Evolutionary conservation across 2,797 vertebrate species (phyloP).

Genomic region (Hydrocynus forskahlii): DNA sequence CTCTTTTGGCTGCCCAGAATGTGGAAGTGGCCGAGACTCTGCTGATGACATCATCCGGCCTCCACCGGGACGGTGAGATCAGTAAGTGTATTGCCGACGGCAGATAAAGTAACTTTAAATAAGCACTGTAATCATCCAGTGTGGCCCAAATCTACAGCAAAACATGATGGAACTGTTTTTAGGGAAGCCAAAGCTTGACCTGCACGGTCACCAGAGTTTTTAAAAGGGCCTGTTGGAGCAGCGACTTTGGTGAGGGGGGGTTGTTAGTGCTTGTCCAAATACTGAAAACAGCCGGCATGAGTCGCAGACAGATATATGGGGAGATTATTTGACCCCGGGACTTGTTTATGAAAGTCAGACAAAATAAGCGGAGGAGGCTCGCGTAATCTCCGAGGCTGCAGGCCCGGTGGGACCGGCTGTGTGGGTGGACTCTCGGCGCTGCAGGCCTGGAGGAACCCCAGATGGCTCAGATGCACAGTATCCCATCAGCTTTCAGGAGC

Average conservation of each 20-base stretch:
- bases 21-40: slow-evolving; percentile 65
- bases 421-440: slow-evolving; percentile 39
- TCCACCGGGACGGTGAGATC: slow-evolving; percentile 79
- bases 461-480: slow-evolving; percentile 43
- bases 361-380: slow-evolving; percentile 54
- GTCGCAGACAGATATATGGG: slow-evolving; percentile 57
- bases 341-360: slow-evolving; percentile 59
- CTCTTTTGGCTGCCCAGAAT: slow-evolving; percentile 51
- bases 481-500: slow-evolving; percentile 42
- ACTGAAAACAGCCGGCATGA: slow-evolving; percentile 61
- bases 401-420: slow-evolving; percentile 32
- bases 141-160: slow-evolving; percentile 72
- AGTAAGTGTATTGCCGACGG: slow-evolving; percentile 69
- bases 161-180: slow-evolving; percentile 77
- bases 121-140: slow-evolving; percentile 79
- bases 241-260: slow-evolving; percentile 52
- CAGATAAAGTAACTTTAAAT: slow-evolving; percentile 82
- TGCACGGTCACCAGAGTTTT: slow-evolving; percentile 50
- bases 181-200: slow-evolving; percentile 68
- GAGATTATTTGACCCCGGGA: slow-evolving; percentile 56
- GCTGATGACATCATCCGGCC: slow-evolving; percentile 72
- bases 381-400: slow-evolving; percentile 46
- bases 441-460: slow-evolving; percentile 36
- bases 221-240: slow-evolving; percentile 56
- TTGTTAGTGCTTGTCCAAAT: slow-evolving; percentile 56